These are phyloP conservation scores for Danio jaintianensis DNA, from an alignment of 2,797 vertebrate species.

Conservation along the genomic window DNA sequence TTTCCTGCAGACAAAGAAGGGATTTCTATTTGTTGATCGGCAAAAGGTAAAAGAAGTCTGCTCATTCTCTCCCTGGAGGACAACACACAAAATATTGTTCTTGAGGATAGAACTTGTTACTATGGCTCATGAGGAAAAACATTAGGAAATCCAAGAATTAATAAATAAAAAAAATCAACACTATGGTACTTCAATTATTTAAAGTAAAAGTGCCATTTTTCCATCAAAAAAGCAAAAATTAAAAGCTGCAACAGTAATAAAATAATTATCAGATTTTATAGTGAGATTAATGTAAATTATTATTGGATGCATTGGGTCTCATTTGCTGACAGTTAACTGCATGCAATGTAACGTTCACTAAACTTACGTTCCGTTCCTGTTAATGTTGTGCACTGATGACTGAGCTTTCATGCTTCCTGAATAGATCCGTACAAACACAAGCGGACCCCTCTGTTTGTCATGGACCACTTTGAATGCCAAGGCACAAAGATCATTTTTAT, in stretches of 20 bases:
- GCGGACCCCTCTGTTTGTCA: constrained; percentile 92
- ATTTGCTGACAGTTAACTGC: not conserved
- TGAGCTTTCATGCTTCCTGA: constrained; percentile 92
- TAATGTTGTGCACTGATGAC: constrained; percentile 90
- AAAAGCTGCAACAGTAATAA: too few species aligned
- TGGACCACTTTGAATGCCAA: constrained; percentile 97
- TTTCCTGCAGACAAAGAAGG: constrained; percentile 90
- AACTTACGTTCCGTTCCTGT: constrained; percentile 88
- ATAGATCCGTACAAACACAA: constrained; percentile 94
- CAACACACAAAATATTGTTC: not conserved
- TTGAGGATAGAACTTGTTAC: not conserved
- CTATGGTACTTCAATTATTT: not conserved
- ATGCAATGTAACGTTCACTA: not conserved
- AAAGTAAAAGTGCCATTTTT: too few species aligned
- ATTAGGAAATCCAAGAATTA: not conserved
- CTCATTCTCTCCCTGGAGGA: constrained; percentile 90
- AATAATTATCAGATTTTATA: not conserved
- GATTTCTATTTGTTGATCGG: constrained; percentile 94
- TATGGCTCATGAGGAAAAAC: not conserved
- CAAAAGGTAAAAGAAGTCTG: constrained; percentile 93
- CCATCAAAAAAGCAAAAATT: too few species aligned
- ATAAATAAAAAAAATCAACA: not conserved
- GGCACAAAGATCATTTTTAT: constrained; percentile 92
- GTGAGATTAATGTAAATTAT: not conserved
- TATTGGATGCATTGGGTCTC: not conserved